These are phyloP conservation scores for Schrankia costaestrigalis DNA, from an alignment of 2,888 invertebrate genomes.

Conservation along the genomic window DNA sequence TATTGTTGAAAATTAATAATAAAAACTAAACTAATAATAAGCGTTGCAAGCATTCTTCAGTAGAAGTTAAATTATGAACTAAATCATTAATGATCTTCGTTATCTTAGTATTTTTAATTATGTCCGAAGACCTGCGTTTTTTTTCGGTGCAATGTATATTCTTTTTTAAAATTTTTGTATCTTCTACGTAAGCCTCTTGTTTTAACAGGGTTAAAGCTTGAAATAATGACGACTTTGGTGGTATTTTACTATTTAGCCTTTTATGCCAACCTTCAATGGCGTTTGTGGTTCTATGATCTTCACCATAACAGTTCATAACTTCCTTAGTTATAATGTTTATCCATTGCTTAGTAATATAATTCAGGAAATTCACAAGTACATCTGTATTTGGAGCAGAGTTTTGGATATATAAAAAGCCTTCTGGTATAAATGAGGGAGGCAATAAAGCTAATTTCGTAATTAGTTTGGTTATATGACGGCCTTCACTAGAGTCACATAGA, in stretches of 20 bases:
- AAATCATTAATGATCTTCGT: too few relatives aligned
- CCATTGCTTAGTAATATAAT: background rate
- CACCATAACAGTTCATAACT: background rate
- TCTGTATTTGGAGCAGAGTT: background rate
- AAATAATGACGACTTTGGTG: too few relatives aligned
- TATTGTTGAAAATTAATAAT: too few relatives aligned
- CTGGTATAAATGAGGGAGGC: background rate
- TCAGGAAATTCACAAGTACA: background rate
- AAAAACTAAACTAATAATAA: too few relatives aligned
- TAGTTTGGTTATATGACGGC: background rate
- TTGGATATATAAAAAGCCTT: background rate
- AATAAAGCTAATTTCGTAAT: background rate
- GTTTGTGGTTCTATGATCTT: background rate
- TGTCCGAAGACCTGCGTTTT: too few relatives aligned
- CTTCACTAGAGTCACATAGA: background rate
- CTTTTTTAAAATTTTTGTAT: too few relatives aligned
- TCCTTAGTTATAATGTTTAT: background rate
- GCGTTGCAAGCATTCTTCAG: too few relatives aligned
- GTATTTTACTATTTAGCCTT: background rate
- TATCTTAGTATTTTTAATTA: too few relatives aligned
- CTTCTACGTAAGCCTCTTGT: too few relatives aligned
- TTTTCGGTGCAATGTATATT: too few relatives aligned
- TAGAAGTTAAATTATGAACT: too few relatives aligned
- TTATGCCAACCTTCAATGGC: constrained; percentile 1
- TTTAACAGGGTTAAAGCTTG: too few relatives aligned